Conservation (phyloP, 2,888 invertebrate genomes). For the Trichopoda pennipes region DNA sequence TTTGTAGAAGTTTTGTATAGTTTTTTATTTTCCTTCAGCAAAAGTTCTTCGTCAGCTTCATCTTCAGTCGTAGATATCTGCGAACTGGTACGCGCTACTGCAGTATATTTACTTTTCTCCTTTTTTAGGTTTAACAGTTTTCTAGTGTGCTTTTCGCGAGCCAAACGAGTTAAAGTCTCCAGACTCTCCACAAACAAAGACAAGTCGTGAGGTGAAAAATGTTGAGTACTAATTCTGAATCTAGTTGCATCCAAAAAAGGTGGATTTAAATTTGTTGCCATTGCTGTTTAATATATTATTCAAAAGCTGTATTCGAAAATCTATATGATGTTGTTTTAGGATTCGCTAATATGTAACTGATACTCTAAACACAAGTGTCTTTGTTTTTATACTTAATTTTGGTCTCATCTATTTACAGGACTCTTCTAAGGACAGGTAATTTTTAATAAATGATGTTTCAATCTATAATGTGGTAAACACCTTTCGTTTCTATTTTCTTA, state of each 20-base stretch:
- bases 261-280: slow-evolving; percentile 38
- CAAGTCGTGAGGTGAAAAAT: slow-evolving; percentile 70
- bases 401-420: too few relatives aligned
- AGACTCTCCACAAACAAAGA: slow-evolving; percentile 74
- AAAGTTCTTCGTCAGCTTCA: slow-evolving; percentile 62
- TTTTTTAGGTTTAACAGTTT: slow-evolving; percentile 3
- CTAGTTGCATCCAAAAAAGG: slow-evolving; percentile 42
- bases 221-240: slow-evolving; percentile 61
- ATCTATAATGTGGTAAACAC: slow-evolving; percentile 21
- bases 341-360: slow-evolving; percentile 35
- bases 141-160: slow-evolving; percentile 48
- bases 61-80: slow-evolving; percentile 3
- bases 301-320: too few relatives aligned
- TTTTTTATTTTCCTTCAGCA: slow-evolving; percentile 53
- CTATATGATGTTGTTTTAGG: slow-evolving; percentile 23
- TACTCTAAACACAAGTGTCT: slow-evolving; percentile 9
- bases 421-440: slow-evolving; percentile 28
- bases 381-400: slow-evolving; percentile 40
- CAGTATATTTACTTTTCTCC: background rate
- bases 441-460: slow-evolving; percentile 1
- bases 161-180: slow-evolving; percentile 74
- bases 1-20: slow-evolving; percentile 1
- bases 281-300: background rate
- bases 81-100: slow-evolving; percentile 19
- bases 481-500: slow-evolving; percentile 13